Evolutionary conservation across 1,140 invertebrate genomes (phyloP), one percentile per base, ranked within the genome.

Genomic region (Cydia splendana): DNA sequence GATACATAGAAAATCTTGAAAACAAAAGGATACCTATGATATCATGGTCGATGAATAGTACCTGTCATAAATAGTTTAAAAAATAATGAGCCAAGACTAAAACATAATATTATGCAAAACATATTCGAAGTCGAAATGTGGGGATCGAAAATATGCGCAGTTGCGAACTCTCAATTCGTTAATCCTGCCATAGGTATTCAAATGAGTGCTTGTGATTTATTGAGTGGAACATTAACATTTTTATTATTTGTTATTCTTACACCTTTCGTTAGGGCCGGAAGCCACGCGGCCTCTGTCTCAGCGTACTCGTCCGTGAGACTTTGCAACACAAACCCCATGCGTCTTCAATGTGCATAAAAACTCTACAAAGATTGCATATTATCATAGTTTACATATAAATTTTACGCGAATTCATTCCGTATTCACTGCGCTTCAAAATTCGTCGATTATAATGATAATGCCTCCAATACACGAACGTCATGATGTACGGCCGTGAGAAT

Each of bases 211-310:
- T 91, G 93, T 94, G 93, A 94, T 94, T 94, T 94, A 94, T 94
- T 92, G 93, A 94, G 93, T 93, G 93, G 93, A 93, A 93, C 92
- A 94, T 94, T 94, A 90, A 87, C 93, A 94, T 94, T 93, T 94
- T 94, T 94, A 94, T 93, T 94, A 94, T 94, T 93, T 93, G 93
- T 94, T 94, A 94, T 94, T 94, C 91, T 93, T 93, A 93, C 93
- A 91, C 92, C 88, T 93, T 92, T 93, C 83, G 84, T 82, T 88
- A 84, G 90, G 90, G 91, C 89, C 85, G 90, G 91, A 91, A 92
- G 91, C 86, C 91, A 91, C 91, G 91, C 88, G 91, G 89, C 90
- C 84, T 89, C 78, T 89, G 91, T 92, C 91, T 93, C 88, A 88
- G 89, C 84, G 84, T 88, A 89, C 80, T 93, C 88, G 87, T 78